Base-by-base conservation (phyloP, 2,888 invertebrate species). In the Auanema freiburgensis region DNA sequence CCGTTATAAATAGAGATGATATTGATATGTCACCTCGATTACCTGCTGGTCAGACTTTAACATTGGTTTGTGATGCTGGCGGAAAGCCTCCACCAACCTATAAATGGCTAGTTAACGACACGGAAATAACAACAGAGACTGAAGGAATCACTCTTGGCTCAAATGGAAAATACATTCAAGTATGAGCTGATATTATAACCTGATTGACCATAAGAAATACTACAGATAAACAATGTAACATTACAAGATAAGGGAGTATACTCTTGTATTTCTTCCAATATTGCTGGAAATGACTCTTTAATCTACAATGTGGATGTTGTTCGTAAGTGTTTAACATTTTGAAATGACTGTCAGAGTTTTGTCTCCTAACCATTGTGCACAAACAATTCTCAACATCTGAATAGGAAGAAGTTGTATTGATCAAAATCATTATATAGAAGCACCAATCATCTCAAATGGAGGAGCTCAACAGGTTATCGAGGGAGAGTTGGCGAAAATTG, bases 51-150 rank as follows among this genome's bases (percentile, higher is more conserved):
- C 85, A 88, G 59, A 74, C 87, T 11, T 86, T 88, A 0, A 85
- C 86, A 44, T 79, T 89, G 18, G 85, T 86, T 0, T 89, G 89
- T 81, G 77, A 83, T 0, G 87, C 85, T 0, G 55, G 60, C 33
- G 89, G 88, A 2, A 80, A 84, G 1, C 89, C 89, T 0, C 25
- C 72, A 0, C 89, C 89, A 0, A 63, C 71, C 0, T 80, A 89
- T 1, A 76, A 71, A 10, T 89, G 89, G 89, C 67, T 40, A 42
- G 51, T 66, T n/a, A 69, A 69, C 44, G 65, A 69, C 21, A 66
- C 66, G 1, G 61, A 61, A 21, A 58, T 69, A 25, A 64, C 55
- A 11, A 44, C 14, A 4, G 40, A 54, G 0, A 56, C 57, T 0
- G 73, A 67, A 52, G 66, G 66, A 44, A 69, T 76, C 10, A 56